A percentile compares a stretch with the other conserved stretches of the same genome.
Conservation (phyloP, 2,797 vertebrate genomes). For the Gymnoscopelus braueri region DNA sequence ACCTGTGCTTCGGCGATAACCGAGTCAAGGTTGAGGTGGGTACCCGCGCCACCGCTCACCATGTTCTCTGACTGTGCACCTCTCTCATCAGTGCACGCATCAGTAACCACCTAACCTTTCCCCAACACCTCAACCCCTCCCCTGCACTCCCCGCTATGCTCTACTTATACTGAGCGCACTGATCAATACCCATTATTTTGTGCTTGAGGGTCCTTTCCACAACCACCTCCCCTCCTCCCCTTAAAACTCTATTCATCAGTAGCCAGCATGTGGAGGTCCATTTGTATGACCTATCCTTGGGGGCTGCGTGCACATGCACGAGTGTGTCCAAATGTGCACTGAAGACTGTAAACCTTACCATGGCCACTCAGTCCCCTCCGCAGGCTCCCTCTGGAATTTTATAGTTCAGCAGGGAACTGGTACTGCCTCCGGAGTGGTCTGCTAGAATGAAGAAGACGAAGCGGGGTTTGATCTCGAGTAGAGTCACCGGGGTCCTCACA, state of each 20-base stretch:
- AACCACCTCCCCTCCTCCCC: not conserved
- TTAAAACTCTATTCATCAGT: not conserved
- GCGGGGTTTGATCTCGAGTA: not conserved
- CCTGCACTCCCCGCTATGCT: not conserved
- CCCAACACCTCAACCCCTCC: not conserved
- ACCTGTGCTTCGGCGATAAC: slow-evolving; percentile 96
- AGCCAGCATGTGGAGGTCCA: not conserved
- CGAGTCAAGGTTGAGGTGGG: slow-evolving; percentile 91
- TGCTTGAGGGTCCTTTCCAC: not conserved
- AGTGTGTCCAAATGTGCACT: not conserved
- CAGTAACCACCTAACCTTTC: not conserved
- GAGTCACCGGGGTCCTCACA: slow-evolving; percentile 7
- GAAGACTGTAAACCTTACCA: not conserved
- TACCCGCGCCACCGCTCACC: not conserved
- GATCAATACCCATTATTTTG: not conserved
- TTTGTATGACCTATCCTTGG: slow-evolving; percentile 1
- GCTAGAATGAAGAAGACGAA: not conserved
- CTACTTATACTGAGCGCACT: not conserved
- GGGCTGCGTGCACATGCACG: not conserved
- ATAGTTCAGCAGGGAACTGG: slow-evolving; percentile 19
- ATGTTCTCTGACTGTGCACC: not conserved
- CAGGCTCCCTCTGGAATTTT: slow-evolving; percentile 20
- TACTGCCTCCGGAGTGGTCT: slow-evolving; percentile 11
- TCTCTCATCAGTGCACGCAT: not conserved
- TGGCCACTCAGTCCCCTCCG: not conserved